Base-by-base conservation (phyloP, 2,797 vertebrate species). In the Xiphorhynchus erythropygius region DNA sequence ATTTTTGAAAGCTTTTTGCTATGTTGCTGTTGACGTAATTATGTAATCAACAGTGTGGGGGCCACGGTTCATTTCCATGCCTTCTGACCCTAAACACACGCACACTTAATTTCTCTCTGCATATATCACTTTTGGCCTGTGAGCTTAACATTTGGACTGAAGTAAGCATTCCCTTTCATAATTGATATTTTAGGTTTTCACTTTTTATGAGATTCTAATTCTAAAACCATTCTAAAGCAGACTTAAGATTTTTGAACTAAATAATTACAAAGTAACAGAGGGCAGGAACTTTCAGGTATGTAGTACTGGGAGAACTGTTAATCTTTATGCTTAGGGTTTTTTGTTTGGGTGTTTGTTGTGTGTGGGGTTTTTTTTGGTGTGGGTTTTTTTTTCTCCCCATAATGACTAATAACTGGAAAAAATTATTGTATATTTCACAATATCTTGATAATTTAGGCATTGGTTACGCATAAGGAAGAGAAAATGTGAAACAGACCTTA, bases 111-210 rank as follows among this genome's bases (percentile, higher is more conserved):
- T 87, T 93, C 33, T 24, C 11, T 56, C 25, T 28, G 1, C 35
- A 12, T 75, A 6, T 63, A n/a, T 77, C 35, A 19, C 44, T 67
- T 83, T 21, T 56, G 21, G 23, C 22, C 42, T 53, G n/a, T 46
- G 55, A 62, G 8, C 64, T 60, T 55, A 69, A 76, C 30, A 25
- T 50, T 71, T 69, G 50, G 33, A 69, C n/a, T 92, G 35, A 62
- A 87, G 21, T 60, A 73, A 77, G 37, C 3, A 3, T 81, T 93
- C 46, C 28, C 14, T 59, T 83, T 78, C 11, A 4, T 56, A 77
- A 70, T 15, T 67, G 44, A 5, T 89, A 60, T 93, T 92, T 67
- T 41, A 80, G 18, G 18, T 84, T 96, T 93, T 84, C n/a, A n/a
- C 10, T 78, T 89, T 49, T 67, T 59, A 47, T 2, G 4, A 63